phyloP scores from a whole-genome alignment of 2,797 vertebrate species.

The Discoglossus pictus region DNA sequence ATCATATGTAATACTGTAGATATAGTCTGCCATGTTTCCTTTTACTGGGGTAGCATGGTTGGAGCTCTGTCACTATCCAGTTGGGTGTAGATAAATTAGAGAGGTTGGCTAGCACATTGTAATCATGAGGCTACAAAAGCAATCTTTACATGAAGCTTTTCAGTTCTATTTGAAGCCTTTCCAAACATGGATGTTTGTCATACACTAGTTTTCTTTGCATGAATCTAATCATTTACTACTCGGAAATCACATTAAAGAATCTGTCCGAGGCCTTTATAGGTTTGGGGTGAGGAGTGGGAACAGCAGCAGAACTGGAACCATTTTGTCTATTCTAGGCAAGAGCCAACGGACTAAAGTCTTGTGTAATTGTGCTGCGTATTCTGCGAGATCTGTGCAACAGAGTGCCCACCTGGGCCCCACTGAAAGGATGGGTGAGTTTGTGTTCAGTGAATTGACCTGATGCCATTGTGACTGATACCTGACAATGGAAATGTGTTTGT shows the following conservation, averaged over 20 bases:
- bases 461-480: too few relatives aligned
- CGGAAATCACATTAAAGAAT: conserved; percentile 56
- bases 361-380: conserved; percentile 96
- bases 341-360: conserved; percentile 98
- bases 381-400: conserved; percentile 98
- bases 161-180: conserved; percentile 72
- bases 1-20: background rate
- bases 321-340: conserved; percentile 88
- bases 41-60: background rate
- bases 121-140: conserved; percentile 85
- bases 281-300: conserved; percentile 57
- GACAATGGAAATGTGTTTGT: too few relatives aligned
- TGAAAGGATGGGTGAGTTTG: conserved; percentile 96
- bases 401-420: conserved; percentile 88
- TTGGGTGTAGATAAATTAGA: conserved; percentile 44
- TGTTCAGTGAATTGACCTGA: too few relatives aligned
- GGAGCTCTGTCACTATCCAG: conserved; percentile 14
- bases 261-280: conserved; percentile 62
- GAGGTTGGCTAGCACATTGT: conserved; percentile 55
- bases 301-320: conserved; percentile 69
- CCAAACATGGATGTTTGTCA: conserved; percentile 65
- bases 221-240: conserved; percentile 61
- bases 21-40: conserved; percentile 1
- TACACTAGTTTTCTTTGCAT: conserved; percentile 67
- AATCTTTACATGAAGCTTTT: conserved; percentile 72